Conservation (phyloP, 1,140 invertebrate species). For the Fopius arisanus region DNA sequence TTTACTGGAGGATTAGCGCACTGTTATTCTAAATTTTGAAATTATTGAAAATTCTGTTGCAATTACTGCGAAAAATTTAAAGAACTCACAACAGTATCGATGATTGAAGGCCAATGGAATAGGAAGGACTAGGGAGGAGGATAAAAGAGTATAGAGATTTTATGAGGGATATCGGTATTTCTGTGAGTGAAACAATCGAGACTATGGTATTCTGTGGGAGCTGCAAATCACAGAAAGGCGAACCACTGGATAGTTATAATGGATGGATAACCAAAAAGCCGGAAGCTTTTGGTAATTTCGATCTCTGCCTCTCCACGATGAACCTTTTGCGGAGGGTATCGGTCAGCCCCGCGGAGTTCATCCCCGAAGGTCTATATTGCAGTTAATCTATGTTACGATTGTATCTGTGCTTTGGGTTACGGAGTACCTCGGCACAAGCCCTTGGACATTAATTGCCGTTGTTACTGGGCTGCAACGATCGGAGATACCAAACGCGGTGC, state of each 20-base stretch:
- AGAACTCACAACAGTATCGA: not conserved
- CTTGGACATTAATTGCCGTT: slow-evolving; percentile 63
- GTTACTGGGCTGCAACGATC: slow-evolving; percentile 60
- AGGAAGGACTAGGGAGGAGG: not conserved
- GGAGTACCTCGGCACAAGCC: slow-evolving; percentile 55
- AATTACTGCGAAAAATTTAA: not conserved
- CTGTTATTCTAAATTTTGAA: too few relatives aligned
- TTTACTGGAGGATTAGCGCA: too few relatives aligned
- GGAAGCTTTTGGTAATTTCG: slow-evolving; percentile 31
- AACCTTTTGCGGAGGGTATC: not conserved
- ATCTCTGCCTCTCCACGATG: slow-evolving; percentile 3
- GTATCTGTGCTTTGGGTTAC: slow-evolving; percentile 63
- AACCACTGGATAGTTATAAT: slow-evolving; percentile 8
- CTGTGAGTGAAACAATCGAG: not conserved
- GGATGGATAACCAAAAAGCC: slow-evolving; percentile 25
- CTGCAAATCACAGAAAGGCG: slow-evolving; percentile 25
- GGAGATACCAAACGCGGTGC: slow-evolving; percentile 50
- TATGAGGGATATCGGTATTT: slow-evolving; percentile 7
- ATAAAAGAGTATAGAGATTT: slow-evolving; percentile 9
- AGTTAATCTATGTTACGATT: slow-evolving; percentile 63
- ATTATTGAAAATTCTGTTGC: too few relatives aligned
- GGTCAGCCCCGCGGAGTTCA: slow-evolving; percentile 23
- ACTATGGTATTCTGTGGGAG: not conserved
- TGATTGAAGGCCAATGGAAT: not conserved
- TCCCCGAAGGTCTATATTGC: slow-evolving; percentile 58